Evolutionary conservation across 92 coral and sea anemone genomes (phyloP).

Genomic region (Phenganax stokvisi): DNA sequence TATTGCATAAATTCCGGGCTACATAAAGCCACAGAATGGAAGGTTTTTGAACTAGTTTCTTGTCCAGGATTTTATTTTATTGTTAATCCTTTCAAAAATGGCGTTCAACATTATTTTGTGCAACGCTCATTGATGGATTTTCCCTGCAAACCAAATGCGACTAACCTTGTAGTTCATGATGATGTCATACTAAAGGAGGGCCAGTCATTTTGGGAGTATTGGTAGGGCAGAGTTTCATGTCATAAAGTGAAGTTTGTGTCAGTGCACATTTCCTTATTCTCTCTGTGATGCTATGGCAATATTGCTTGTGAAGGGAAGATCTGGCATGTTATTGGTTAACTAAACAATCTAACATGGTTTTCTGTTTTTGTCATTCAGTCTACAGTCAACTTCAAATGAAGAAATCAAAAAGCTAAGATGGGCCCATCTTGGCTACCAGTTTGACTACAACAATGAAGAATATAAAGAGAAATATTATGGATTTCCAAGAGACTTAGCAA

Average conservation of each 20-base stretch:
- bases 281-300: too few species aligned
- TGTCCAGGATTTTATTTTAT: constrained; percentile 84
- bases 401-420: constrained; percentile 78
- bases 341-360: not conserved
- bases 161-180: constrained; percentile 73
- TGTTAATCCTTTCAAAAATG: constrained; percentile 76
- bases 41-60: constrained; percentile 56
- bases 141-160: constrained; percentile 78
- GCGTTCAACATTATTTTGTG: constrained; percentile 90
- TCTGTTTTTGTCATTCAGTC: constrained; percentile 14
- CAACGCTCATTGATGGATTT: constrained; percentile 81
- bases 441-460: constrained; percentile 84
- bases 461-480: constrained; percentile 74
- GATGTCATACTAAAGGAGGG: constrained; percentile 32
- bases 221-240: constrained; percentile 21
- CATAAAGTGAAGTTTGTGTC: too few species aligned
- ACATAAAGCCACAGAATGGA: constrained; percentile 68
- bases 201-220: constrained; percentile 71
- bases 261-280: too few species aligned
- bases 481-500: constrained; percentile 78
- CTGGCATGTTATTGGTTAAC: too few species aligned
- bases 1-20: constrained; percentile 58
- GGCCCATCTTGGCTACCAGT: constrained; percentile 94
- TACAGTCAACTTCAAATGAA: constrained; percentile 36
- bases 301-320: too few species aligned